Evolutionary conservation across 2,113 vertebrate genomes (phyloP), one percentile per base, ranked within the genome.

Genomic region (Sorex fumeus): DNA sequence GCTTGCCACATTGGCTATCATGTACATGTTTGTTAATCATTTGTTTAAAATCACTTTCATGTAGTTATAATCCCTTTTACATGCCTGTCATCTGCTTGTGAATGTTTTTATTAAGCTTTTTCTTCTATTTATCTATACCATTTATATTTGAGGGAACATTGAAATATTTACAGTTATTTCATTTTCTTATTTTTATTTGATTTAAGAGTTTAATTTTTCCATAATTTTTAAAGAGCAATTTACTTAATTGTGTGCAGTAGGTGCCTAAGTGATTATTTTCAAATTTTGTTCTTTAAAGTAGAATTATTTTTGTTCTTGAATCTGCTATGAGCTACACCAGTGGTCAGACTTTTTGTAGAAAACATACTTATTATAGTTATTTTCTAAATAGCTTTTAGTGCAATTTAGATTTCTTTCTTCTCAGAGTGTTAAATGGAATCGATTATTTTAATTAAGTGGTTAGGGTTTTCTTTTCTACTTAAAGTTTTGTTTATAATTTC

Each of bases 1-100:
- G n/a, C 80, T 75, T 74, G 23, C 11, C 75, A 84, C 25, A 64
- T 86, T 86, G 64, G 74, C 74, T 87, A 84, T 8, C n/a, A 74
- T 27, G 6, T 40, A 45, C 36, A 69, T 74, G 23, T 43, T 53
- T 81, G 32, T 60, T 84, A 66, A 76, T 77, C 66, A 67, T 50
- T 80, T 77, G 40, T 66, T 87, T 72, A 70, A 87, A 69, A 69
- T 69, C 8, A 19, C 9, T 30, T 92, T 90, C 34, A 84, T 69
- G 18, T 40, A 70, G 8, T 76, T 67, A 32, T 11, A 77, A 43
- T 84, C 45, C 40, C 67, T 23, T 84, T 71, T 81, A 67, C 3
- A 62, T 62, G 13, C 76, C 32, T 84, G 18, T 91, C 15, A 74
- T 6, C 62, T 60, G 6, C 19, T 84, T 84, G 25, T 69, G 15